Evolutionary conservation across 2,888 invertebrate species (phyloP), one percentile per base, ranked within the genome.

Genomic region (Melanostoma scalare): DNA sequence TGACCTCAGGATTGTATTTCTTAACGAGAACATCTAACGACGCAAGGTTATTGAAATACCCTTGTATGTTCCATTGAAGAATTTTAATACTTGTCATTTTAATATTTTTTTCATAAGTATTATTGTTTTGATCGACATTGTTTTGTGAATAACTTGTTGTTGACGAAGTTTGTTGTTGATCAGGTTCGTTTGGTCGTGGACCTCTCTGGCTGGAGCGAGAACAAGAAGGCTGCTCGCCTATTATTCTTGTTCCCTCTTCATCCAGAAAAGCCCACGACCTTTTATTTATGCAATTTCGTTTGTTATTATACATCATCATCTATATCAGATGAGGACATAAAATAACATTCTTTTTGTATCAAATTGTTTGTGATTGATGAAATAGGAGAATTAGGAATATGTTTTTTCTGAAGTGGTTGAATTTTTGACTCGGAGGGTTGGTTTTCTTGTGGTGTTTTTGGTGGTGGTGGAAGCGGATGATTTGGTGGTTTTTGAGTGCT

Each of bases 31-130:
- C 46, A 35, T 67, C 44, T 44, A 55, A 55, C 10, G 4, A 5
- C 8, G 53, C n/a, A 3, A 67, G 67, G 20, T 67, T 67, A 35
- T 61, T 61, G 20, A 31, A 61, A 46, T 61, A 61, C 2, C 46
- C 48, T 46, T 61, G 35, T 9, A 60, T 60, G 33, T 67, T 67
- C 35, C 42, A 67, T 33, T 53, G 52, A 8, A 42, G 63, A 30
- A 50, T 42, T 65, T 52, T 65, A 31, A 52, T 65, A 52, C 52
- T 33, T 20, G 20, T 20, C 20, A 20, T 20, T 20, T 20, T 20
- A 20, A 20, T 20, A 2, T n/a, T 35, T 10, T 46, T 20, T 36
- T 6, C 46, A 6, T 35, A 10, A 3, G 2, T 31, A 46, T 48
- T 44, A 31, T 1, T 48, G 3, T 8, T 50, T 40, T 6, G 0